Evolutionary conservation across 2,888 invertebrate species (phyloP).

Genomic region (Drosophila diplacantha): DNA sequence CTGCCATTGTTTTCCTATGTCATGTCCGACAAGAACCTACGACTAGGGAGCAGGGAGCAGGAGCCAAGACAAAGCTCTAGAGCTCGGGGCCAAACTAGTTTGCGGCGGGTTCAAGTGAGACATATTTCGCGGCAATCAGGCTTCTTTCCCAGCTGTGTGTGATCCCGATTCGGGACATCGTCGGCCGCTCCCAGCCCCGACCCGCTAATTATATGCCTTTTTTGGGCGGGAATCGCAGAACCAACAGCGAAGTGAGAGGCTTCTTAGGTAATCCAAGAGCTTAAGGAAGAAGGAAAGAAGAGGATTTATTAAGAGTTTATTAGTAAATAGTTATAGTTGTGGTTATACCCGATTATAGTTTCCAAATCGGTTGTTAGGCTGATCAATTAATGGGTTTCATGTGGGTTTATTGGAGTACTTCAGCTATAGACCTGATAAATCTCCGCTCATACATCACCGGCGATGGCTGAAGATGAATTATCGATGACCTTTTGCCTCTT

Average conservation of each 20-base stretch:
- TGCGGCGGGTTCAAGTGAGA: slow-evolving; percentile 50
- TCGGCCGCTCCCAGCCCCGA: background rate
- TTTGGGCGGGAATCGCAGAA: slow-evolving; percentile 23
- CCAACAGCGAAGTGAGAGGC: background rate
- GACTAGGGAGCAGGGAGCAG: slow-evolving; percentile 1
- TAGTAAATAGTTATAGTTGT: no score
- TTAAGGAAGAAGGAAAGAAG: background rate
- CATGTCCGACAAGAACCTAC: slow-evolving; percentile 55
- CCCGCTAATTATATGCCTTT: slow-evolving; percentile 50
- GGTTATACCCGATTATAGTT: no score
- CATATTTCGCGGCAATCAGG: slow-evolving; percentile 65
- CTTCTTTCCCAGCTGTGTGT: slow-evolving; percentile 48
- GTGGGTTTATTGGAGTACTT: background rate
- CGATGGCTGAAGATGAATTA: slow-evolving; percentile 31
- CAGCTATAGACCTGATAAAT: slow-evolving; percentile 36
- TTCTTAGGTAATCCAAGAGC: background rate
- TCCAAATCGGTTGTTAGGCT: no score
- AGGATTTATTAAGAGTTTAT: background rate
- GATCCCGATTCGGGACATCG: background rate
- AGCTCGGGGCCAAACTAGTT: slow-evolving; percentile 36
- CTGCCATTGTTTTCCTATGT: slow-evolving; percentile 66
- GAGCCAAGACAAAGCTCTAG: slow-evolving; percentile 28
- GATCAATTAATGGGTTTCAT: background rate
- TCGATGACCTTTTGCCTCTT: slow-evolving; percentile 22
- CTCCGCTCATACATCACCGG: slow-evolving; percentile 47